Conservation (phyloP, 2,797 vertebrate species). For the Mionectes olivaceus region DNA sequence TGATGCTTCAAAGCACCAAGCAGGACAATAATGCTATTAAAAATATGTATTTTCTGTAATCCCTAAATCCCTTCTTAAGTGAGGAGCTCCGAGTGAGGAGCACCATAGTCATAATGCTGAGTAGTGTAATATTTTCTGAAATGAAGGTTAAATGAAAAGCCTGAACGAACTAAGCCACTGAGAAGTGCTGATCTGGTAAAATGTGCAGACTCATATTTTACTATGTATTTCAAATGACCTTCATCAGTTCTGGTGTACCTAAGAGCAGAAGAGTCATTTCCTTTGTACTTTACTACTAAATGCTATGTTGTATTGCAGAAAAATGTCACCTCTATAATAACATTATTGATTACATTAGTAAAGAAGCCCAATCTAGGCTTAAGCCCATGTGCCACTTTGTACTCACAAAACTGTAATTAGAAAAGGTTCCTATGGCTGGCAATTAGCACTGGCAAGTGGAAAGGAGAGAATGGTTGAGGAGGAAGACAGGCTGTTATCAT, state of each 20-base stretch:
- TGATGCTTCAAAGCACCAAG: constrained; percentile 44
- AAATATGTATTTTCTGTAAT: constrained; percentile 48
- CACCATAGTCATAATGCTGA: not conserved
- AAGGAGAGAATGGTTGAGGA: not conserved
- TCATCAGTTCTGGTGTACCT: not conserved
- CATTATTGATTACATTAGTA: not conserved
- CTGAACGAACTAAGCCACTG: not conserved
- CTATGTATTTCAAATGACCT: not conserved
- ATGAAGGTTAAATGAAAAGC: not conserved
- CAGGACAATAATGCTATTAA: constrained; percentile 51
- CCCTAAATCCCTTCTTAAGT: constrained; percentile 51
- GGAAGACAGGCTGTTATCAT: not conserved
- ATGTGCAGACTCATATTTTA: not conserved
- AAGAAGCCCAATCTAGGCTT: not conserved
- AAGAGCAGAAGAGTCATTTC: not conserved
- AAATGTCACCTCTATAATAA: not conserved
- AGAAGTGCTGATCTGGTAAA: constrained; percentile 14
- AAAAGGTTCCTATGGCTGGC: not conserved
- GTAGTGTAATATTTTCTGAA: constrained; percentile 3
- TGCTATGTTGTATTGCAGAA: not conserved
- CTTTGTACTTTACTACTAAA: not conserved
- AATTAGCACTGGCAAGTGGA: not conserved
- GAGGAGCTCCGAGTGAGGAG: constrained; percentile 29
- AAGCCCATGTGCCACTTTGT: not conserved
- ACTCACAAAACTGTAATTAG: rapidly evolving